Evolutionary conservation across 2,113 vertebrate genomes (phyloP).

Genomic region (Ageneiosus marmoratus): DNA sequence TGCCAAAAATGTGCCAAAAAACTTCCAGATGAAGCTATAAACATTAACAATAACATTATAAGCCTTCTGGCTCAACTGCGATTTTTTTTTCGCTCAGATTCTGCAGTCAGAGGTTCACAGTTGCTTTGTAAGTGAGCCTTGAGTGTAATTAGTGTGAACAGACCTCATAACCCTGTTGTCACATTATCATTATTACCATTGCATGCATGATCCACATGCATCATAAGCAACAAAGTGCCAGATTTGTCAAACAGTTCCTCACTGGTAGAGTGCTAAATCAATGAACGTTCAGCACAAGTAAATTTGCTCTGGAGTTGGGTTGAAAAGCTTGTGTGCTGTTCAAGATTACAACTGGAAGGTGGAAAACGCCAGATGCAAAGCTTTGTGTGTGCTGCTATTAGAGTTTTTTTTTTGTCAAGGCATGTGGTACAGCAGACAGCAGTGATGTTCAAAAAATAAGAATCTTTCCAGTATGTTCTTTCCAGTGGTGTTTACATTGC

Average conservation of each 20-base stretch:
- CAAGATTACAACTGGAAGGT: background rate
- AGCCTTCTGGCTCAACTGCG: background rate
- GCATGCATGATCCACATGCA: background rate
- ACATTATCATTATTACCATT: background rate
- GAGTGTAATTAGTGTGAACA: background rate
- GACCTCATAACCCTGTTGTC: background rate
- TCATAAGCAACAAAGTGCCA: background rate
- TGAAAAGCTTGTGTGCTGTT: background rate
- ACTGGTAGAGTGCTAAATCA: background rate
- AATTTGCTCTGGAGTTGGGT: background rate
- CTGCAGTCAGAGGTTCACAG: background rate
- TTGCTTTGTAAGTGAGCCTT: background rate
- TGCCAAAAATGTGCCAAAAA: background rate
- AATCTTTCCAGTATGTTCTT: background rate
- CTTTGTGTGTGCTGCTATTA: background rate
- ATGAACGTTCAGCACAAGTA: background rate
- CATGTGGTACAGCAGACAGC: background rate
- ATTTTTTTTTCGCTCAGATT: background rate
- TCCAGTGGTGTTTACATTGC: background rate
- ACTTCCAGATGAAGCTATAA: background rate
- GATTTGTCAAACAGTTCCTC: constrained; percentile 2
- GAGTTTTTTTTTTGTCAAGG: background rate
- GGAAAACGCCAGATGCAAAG: background rate
- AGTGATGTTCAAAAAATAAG: background rate
- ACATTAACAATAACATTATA: background rate